Evolutionary conservation across 2,113 vertebrate species (phyloP).

Genomic region (Rhinolophus ferrumequinum): DNA sequence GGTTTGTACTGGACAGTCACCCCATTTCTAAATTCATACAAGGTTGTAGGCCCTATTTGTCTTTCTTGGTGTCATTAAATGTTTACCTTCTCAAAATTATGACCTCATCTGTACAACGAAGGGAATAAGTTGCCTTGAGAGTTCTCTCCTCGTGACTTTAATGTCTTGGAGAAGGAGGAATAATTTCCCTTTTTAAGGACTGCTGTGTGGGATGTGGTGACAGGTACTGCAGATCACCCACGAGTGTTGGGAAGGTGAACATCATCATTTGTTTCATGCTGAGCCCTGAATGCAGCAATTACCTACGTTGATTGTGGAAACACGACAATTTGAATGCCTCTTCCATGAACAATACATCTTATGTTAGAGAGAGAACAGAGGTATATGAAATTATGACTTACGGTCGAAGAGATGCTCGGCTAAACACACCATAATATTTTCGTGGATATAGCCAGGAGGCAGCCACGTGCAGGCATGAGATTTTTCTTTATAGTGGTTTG

Average conservation of each 20-base stretch:
- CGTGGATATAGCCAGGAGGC: background rate
- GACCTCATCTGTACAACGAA: background rate
- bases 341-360: background rate
- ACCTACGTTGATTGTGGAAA: background rate
- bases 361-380: background rate
- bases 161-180: background rate
- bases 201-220: too few species aligned
- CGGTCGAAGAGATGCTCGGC: background rate
- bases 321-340: background rate
- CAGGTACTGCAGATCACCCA: too few species aligned
- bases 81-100: background rate
- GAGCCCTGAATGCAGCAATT: too few species aligned
- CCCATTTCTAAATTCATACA: accelerated
- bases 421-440: background rate
- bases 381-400: background rate
- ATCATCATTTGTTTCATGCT: too few species aligned
- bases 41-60: accelerated
- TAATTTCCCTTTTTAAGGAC: background rate
- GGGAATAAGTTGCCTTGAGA: background rate
- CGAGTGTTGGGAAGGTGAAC: too few species aligned
- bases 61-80: background rate
- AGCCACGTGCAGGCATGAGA: background rate
- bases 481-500: background rate
- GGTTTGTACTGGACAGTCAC: background rate
- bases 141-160: background rate